Conservation (phyloP, 2,797 vertebrate genomes). For the Bradypodion pumilum region DNA sequence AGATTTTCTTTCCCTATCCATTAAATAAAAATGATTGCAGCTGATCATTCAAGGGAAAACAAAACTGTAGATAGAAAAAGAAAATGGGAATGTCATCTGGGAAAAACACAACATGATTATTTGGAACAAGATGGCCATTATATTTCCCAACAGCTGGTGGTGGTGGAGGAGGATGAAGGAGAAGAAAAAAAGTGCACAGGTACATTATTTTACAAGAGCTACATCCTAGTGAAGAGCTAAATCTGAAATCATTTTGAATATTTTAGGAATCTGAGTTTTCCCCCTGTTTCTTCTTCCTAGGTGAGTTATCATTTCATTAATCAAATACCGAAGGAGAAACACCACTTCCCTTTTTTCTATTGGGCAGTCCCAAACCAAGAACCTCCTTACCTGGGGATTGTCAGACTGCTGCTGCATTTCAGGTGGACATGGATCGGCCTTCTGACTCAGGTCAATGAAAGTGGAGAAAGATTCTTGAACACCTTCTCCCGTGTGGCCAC, state of each 20-base stretch:
- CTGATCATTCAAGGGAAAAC: too few species aligned
- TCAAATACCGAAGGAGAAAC: not conserved
- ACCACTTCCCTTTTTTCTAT: not conserved
- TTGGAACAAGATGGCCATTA: too few species aligned
- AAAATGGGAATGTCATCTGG: too few species aligned
- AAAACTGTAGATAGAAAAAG: too few species aligned
- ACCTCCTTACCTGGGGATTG: not conserved
- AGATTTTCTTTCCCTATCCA: too few species aligned
- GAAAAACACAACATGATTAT: too few species aligned
- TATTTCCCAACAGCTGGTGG: too few species aligned
- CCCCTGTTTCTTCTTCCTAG: not conserved
- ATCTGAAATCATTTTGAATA: not conserved
- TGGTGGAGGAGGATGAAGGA: too few species aligned
- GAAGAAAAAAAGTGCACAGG: too few species aligned
- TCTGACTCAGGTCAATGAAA: not conserved
- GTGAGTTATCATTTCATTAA: not conserved
- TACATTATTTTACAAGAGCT: too few species aligned
- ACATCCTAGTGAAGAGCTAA: too few species aligned
- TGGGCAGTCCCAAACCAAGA: not conserved
- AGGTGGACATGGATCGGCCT: conserved; percentile 23
- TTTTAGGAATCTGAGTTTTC: not conserved
- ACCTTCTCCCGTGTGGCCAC: not conserved
- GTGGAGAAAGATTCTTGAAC: not conserved
- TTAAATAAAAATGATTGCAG: too few species aligned
- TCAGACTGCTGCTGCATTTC: conserved; percentile 16